A percentile compares a stretch with the other conserved stretches of the same genome.
phyloP scores from a whole-genome alignment of 1,140 invertebrate genomes.

The Drosophila suzukii region DNA sequence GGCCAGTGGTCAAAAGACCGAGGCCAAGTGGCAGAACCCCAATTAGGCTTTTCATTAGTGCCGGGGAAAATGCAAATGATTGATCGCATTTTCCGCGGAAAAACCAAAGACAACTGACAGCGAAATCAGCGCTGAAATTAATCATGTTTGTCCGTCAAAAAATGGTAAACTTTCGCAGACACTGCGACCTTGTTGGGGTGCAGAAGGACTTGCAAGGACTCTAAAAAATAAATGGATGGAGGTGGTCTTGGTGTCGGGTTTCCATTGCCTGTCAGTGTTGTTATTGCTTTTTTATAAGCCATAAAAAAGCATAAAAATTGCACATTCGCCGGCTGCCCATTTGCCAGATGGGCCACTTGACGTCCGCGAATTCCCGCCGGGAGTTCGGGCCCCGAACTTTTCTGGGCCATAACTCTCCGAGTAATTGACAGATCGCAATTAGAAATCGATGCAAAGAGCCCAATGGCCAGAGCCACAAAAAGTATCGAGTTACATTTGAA shows the following conservation, averaged over 20 bases:
- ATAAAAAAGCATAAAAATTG: conserved; percentile 72
- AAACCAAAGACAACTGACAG: conserved; percentile 32
- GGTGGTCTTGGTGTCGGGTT: conserved; percentile 34
- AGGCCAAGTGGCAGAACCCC: conserved; percentile 70
- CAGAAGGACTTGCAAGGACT: conserved; percentile 1
- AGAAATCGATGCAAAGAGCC: conserved; percentile 71
- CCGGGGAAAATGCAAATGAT: conserved; percentile 61
- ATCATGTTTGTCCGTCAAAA: conserved; percentile 66
- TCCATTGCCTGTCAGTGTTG: conserved; percentile 47
- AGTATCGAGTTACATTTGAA: conserved; percentile 62
- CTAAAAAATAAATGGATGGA: conserved; percentile 5
- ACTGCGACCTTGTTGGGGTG: background rate
- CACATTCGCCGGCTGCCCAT: conserved; percentile 66
- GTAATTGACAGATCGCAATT: conserved; percentile 81
- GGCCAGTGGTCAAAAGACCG: conserved; percentile 56
- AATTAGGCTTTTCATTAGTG: conserved; percentile 65
- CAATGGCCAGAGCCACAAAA: conserved; percentile 43
- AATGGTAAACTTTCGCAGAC: conserved; percentile 1
- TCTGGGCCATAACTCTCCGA: conserved; percentile 55
- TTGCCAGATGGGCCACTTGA: conserved; percentile 72
- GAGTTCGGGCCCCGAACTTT: conserved; percentile 32
- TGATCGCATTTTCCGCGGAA: conserved; percentile 48
- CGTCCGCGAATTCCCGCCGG: conserved; percentile 46
- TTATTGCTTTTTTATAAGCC: conserved; percentile 81
- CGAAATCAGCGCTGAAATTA: conserved; percentile 63